Base-by-base conservation (phyloP, 92 coral and sea anemone genomes). In the Phenganax marumi region DNA sequence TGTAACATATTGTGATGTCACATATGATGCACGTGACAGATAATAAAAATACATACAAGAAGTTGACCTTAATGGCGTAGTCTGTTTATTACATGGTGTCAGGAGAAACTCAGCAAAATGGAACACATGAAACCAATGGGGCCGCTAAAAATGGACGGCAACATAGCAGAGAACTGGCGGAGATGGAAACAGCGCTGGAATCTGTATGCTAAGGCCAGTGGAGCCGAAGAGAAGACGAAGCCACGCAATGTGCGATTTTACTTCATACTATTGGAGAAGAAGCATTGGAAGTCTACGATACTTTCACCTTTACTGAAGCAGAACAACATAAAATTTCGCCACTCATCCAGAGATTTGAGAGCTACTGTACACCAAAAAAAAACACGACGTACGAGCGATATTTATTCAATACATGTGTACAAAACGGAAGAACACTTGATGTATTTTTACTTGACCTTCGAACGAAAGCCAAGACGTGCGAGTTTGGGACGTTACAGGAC, bases 241-340 rank as follows among this genome's bases (percentile, higher is more conserved):
- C 60, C 33, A 85, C 81, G 43, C 88, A 80, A 52, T 85, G 88
- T 53, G 88, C 80, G 0, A 70, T 78, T n/a, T 79, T 85, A 49
- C 85, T 85, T 22, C 88, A 85, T 71, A 86, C 89, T 0, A 86
- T 80, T 23, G 89, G 89, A n/a, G 86, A 81, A 51, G 89, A 80
- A 26, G 66, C 89, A 47, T 60, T 81, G 49, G 85, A 58, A 53
- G 73, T 86, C 13, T 70, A 69, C 48, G 77, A 87, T 21, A 84
- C 90, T 9, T 87, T 87, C 79, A 83, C 74, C 33, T 87, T 87
- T 73, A 58, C 68, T 10, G 69, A 77, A 64, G 72, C n/a, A 46
- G 50, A 87, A 63, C 18, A 48, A n/a, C 23, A 86, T 61, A 81
- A 81, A 52, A 62, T 80, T 8, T 80, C 83, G 11, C 79, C 80